Conservation (phyloP, 1,140 invertebrate genomes). For the Lepidostoma basale region DNA sequence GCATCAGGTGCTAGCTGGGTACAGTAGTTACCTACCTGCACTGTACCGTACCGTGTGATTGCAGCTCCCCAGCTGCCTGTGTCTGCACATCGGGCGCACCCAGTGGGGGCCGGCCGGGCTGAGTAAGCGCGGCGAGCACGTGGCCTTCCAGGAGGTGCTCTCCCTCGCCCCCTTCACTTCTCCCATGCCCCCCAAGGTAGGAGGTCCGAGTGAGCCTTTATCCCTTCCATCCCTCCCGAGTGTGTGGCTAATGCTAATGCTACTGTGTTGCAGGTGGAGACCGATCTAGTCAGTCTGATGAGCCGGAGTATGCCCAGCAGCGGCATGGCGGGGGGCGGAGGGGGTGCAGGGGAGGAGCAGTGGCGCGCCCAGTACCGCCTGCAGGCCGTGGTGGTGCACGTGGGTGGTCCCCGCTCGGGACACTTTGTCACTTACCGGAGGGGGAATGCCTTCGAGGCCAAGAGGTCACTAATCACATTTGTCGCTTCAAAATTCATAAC, state of each 20-base stretch:
- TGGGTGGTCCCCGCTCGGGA: conserved; percentile 82
- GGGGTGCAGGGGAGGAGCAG: conserved; percentile 47
- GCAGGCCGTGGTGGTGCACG: conserved; percentile 86
- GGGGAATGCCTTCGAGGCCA: conserved; percentile 65
- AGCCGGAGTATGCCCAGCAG: conserved; percentile 34
- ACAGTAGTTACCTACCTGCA: too few species aligned
- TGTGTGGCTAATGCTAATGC: background rate
- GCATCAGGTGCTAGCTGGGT: too few species aligned
- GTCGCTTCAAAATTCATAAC: too few species aligned
- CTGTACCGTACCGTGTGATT: too few species aligned
- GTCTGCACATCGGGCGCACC: conserved; percentile 86
- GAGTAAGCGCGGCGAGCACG: conserved; percentile 83
- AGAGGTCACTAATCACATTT: conserved; percentile 51
- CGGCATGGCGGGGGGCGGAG: conserved; percentile 35
- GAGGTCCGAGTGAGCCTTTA: too few species aligned
- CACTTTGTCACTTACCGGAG: conserved; percentile 92
- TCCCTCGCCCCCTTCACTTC: conserved; percentile 79
- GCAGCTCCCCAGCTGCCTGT: conserved; percentile 78
- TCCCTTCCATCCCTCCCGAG: background rate
- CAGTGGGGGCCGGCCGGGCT: conserved; percentile 79
- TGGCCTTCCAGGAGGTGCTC: conserved; percentile 84
- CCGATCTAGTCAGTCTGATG: conserved; percentile 5
- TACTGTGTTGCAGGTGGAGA: conserved; percentile 5
- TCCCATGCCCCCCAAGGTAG: conserved; percentile 64
- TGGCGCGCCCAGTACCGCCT: conserved; percentile 70